A percentile compares a stretch with the other conserved stretches of the same genome.
Conservation (phyloP, 2,797 vertebrate species). For the Gymnoscopelus microlampas region DNA sequence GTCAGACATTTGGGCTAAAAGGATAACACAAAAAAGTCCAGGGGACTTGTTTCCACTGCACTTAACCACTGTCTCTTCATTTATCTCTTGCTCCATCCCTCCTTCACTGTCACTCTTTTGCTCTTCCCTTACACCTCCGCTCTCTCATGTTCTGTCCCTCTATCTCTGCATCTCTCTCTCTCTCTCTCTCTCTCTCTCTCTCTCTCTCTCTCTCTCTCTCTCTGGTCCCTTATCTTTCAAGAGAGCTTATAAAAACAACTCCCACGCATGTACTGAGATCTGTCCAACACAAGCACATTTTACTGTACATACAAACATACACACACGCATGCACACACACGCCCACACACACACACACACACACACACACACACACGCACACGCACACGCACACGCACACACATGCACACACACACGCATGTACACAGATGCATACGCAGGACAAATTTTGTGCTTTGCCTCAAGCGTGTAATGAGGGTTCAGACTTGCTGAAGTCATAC, state of each 20-base stretch:
- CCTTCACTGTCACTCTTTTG: background rate
- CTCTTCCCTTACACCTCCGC: background rate
- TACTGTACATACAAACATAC: too few species aligned
- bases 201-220: conserved; percentile 32
- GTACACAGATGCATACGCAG: background rate
- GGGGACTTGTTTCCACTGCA: too few species aligned
- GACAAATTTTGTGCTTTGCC: conserved; percentile 27
- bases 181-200: conserved; percentile 12
- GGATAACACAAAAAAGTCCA: too few species aligned
- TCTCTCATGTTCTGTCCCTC: conserved; percentile 6
- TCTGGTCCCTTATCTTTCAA: conserved; percentile 60
- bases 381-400: conserved; percentile 17
- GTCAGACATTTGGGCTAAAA: too few species aligned
- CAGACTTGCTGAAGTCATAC: background rate
- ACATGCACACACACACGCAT: conserved; percentile 7
- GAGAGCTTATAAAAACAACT: conserved; percentile 62
- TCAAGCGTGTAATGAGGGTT: conserved; percentile 47
- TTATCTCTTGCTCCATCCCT: background rate
- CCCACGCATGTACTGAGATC: conserved; percentile 59
- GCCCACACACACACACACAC: conserved; percentile 16
- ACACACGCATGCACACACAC: conserved; percentile 9
- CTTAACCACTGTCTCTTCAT: too few species aligned
- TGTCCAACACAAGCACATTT: conserved; percentile 43
- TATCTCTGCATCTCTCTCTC: conserved; percentile 1
- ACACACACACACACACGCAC: conserved; percentile 13